Base-by-base conservation (phyloP, 2,888 invertebrate genomes). In the Drosophila gaucha region DNA sequence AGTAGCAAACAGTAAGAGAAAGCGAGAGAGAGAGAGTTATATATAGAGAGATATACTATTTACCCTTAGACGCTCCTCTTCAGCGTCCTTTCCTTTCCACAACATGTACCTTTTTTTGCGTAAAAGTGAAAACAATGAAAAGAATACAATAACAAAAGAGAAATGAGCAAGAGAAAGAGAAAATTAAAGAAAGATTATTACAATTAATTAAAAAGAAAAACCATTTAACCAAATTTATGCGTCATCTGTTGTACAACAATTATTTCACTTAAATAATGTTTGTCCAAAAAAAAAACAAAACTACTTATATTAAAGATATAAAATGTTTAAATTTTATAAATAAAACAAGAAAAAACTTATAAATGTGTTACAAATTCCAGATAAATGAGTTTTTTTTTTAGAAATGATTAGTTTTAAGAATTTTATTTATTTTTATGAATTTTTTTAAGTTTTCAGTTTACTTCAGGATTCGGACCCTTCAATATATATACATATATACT, bases 71-170 rank as follows among this genome's bases (percentile, higher is more conserved):
- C 43, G 46, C 44, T 66, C 55, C 56, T 73, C 67, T 47, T 67
- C 78, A 74, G 74, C 50, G 51, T 31, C 46, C 46, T 75, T 78
- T 86, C 89, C 79, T 88, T 84, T 89, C 89, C 89, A 84, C 84
- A 67, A 78, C 67, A 89, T 75, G 89, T 90, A 88, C 90, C 88
- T 90, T 78, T 89, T 89, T 89, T 82, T 89, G 79, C 79, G 76
- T 74, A 70, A 78, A 73, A 77, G 82, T 83, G 80, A 79, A 89
- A 88, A 78, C 76, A 88, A 86, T 84, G 89, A 74, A 90, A 89
- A 69, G 74, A 86, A 84, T 79, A 88, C 89, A 88, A 90, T 90
- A 90, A 33, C 10, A 2, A 14, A 16, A 50, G 9, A 18, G 3
- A 16, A 44, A 18, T 41, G 24, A 14, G 24, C 14, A 26, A 41